Evolutionary conservation across 30 jellyfish, hydroid and myxozoan species (phyloP), one percentile per base, ranked within the genome.

Genomic region (Pseudorhiza aurosa): DNA sequence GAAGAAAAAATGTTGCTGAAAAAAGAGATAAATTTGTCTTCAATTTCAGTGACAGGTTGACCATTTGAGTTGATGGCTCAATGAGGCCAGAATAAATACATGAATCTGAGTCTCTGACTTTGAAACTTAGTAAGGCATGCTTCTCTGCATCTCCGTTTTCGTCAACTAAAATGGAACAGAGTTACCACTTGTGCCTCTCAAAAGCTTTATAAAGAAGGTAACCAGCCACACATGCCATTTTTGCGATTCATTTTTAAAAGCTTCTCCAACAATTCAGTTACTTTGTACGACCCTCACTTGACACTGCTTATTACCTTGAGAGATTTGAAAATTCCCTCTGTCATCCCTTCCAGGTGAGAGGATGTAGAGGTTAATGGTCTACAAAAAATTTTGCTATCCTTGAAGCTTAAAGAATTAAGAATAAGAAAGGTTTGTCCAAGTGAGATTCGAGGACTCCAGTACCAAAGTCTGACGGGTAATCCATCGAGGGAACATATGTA

Each of bases 401-500:
- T 68, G 50, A 68, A 57, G 64, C 81, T 65, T 24, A 45, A 40
- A 2, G 86, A 50, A 31, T 68, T 82, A 56, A 72, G 53, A 37
- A 47, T 44, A 51, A 87, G 68, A 68, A 82, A 19, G 55, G 28
- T 21, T 69, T 68, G 55, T 82, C 87, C 47, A 80, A 45, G 29
- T 22, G 36, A 18, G 49, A 2, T 0, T 45, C 8, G 4, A 80
- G 37, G 4, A 43, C 55, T 4, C 77, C 91, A 7, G 91, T 80
- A 0, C 91, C 83, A 5, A 22, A 22, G 53, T 83, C 91, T 1
- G 4, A 62, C n/a, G 4, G 91, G 84, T 18, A 80, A 14, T 4
- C 91, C 91, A 31, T 80, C 28, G 17, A 80, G 68, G 5, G 81
- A 30, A 59, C 90, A 77, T 77, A 58, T 2, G 59, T 63, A 62